A percentile compares a stretch with the other conserved stretches of the same genome.
These are phyloP conservation scores for Hemicordylus capensis DNA, from an alignment of 2,113 vertebrate genomes.

Conservation along the genomic window DNA sequence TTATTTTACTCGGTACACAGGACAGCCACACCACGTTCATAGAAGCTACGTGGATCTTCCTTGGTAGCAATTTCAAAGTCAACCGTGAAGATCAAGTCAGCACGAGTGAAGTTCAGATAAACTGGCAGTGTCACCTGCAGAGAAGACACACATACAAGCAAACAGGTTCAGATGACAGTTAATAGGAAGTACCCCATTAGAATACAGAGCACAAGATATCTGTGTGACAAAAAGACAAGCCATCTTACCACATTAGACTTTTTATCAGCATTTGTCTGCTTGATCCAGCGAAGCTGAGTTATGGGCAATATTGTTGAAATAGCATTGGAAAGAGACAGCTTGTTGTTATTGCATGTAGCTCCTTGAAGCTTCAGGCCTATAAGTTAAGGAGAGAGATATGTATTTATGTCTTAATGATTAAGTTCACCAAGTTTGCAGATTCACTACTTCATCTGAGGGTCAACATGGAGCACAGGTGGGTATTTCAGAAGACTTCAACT, in stretches of 20 bases:
- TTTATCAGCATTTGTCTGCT: slow-evolving; percentile 87
- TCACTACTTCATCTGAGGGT: neutral
- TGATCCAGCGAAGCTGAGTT: slow-evolving; percentile 95
- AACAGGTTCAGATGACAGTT: accelerated
- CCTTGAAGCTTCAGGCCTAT: slow-evolving; percentile 93
- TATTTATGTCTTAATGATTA: neutral
- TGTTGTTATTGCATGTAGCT: slow-evolving; percentile 92
- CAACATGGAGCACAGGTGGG: neutral
- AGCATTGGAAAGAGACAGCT: slow-evolving; percentile 89
- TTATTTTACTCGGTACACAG: slow-evolving; percentile 90
- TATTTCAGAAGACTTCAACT: neutral
- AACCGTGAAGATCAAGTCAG: slow-evolving; percentile 97
- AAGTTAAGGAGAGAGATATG: neutral
- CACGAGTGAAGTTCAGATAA: slow-evolving; percentile 97
- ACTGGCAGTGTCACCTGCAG: slow-evolving; percentile 94
- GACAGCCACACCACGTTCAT: slow-evolving; percentile 94
- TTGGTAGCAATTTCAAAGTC: slow-evolving; percentile 97
- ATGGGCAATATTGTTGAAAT: slow-evolving; percentile 95
- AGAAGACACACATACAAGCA: too few relatives aligned
- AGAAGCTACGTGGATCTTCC: slow-evolving; percentile 96
- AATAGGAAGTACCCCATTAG: neutral
- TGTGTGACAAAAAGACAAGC: neutral
- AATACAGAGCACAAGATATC: neutral
- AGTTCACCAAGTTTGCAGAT: neutral
- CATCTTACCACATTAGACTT: slow-evolving; percentile 86